Percentiles rank a stretch among this genome's conserved stretches.
These are phyloP conservation scores for Drosophila histrio DNA, from an alignment of 2,888 invertebrate species.

Conservation along the genomic window DNA sequence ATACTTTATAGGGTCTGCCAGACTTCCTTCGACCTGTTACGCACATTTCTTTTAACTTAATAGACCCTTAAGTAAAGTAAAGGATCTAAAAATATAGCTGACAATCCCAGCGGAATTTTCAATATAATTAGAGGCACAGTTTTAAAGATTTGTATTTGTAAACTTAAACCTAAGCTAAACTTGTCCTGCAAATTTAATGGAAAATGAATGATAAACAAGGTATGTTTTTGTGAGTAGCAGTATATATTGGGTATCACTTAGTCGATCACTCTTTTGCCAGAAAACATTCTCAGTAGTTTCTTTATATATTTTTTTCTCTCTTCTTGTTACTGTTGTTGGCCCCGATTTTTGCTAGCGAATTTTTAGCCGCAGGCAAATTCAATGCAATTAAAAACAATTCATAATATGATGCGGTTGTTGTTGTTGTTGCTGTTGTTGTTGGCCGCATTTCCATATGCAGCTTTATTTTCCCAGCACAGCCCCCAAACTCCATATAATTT, in stretches of 20 bases:
- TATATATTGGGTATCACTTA: not conserved
- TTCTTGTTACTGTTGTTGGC: slow-evolving; percentile 37
- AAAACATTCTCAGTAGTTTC: not conserved
- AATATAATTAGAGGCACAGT: no score
- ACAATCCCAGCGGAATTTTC: no score
- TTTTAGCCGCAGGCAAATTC: slow-evolving; percentile 49
- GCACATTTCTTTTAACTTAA: no score
- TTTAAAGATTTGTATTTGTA: no score
- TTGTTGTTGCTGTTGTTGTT: not conserved
- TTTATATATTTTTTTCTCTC: not conserved
- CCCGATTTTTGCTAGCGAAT: slow-evolving; percentile 54
- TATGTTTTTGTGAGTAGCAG: no score
- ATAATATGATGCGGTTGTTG: slow-evolving; percentile 45
- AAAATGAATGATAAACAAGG: no score
- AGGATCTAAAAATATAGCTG: no score
- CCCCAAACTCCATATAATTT: slow-evolving; percentile 27
- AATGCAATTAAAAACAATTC: slow-evolving; percentile 77
- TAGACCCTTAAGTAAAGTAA: no score
- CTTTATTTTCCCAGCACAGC: slow-evolving; percentile 12
- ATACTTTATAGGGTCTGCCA: no score
- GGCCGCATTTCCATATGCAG: slow-evolving; percentile 48
- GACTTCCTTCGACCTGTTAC: no score
- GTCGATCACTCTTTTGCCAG: not conserved
- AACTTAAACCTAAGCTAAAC: no score
- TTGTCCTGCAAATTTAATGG: no score